Percentiles rank a stretch among this genome's conserved stretches.
Conservation (phyloP, 2,113 vertebrate species). For the Cichladusa arquata region DNA sequence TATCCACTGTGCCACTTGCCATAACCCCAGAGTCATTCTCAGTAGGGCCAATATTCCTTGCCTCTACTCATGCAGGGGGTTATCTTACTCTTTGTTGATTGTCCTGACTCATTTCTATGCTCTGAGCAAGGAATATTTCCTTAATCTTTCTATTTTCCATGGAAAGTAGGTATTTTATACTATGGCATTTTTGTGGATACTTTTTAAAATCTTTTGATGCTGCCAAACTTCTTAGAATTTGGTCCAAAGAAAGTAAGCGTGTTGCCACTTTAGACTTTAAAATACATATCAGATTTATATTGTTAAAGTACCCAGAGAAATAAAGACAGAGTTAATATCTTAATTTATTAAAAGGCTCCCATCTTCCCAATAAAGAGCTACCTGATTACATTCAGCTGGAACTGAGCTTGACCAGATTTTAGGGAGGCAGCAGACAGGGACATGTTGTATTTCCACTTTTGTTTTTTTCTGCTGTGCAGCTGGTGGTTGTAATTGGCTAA, state of each 20-base stretch:
- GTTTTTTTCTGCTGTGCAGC: neutral
- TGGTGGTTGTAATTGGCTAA: neutral
- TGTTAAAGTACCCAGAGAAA: neutral
- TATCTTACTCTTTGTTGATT: neutral
- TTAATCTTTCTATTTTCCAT: neutral
- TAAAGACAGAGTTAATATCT: neutral
- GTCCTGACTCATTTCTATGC: neutral
- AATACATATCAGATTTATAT: neutral
- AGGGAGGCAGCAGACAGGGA: neutral
- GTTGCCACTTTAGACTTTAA: neutral
- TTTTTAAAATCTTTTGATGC: neutral
- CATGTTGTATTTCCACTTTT: neutral
- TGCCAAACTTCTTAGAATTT: neutral
- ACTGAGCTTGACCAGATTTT: neutral
- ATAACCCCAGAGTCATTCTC: neutral
- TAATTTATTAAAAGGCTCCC: neutral
- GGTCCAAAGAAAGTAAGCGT: rapidly evolving
- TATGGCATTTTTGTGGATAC: neutral
- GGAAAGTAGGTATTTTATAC: neutral
- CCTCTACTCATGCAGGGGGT: neutral
- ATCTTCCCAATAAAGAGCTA: neutral
- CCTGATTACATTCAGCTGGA: neutral
- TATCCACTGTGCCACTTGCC: neutral
- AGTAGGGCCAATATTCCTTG: neutral
- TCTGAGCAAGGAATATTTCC: neutral